These are phyloP conservation scores for Gymnorhina tibicen DNA, from an alignment of 2,113 vertebrate species.

Conservation along the genomic window DNA sequence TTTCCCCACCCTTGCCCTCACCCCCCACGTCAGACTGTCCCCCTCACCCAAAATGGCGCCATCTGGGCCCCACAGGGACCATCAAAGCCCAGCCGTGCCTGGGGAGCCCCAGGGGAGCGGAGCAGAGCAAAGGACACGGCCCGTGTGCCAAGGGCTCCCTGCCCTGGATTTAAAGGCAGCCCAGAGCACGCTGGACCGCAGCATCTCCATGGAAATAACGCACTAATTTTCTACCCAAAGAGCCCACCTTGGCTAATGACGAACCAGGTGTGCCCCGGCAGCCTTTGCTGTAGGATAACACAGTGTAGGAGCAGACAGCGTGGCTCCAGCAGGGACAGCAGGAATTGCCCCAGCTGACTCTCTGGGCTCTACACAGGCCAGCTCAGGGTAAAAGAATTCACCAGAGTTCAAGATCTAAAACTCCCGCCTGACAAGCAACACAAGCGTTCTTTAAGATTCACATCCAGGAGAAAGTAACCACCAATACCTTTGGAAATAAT, in stretches of 20 bases:
- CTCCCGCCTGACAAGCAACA: fast-evolving
- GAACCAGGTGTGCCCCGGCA: background rate
- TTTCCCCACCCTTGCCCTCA: background rate
- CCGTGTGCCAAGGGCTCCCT: fast-evolving
- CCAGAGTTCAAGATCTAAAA: background rate
- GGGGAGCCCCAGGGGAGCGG: background rate
- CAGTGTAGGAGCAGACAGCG: no score
- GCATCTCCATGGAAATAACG: background rate
- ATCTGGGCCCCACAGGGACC: background rate
- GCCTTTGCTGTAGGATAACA: background rate
- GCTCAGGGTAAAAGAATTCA: background rate
- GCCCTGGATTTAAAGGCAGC: background rate
- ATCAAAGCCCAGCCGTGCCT: fast-evolving
- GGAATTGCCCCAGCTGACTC: background rate
- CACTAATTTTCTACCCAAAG: fast-evolving
- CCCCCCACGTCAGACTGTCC: fast-evolving
- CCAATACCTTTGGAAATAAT: background rate
- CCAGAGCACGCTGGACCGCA: background rate
- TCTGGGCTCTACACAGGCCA: fast-evolving
- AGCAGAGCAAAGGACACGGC: no score
- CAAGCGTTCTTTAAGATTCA: background rate
- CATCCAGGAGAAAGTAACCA: background rate
- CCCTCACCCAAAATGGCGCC: background rate
- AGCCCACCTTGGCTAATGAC: background rate
- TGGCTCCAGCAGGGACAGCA: background rate